A percentile compares a stretch with the other conserved stretches of the same genome.
Conservation (phyloP, 1,140 invertebrate species). For the Sarcophaga peregrina region DNA sequence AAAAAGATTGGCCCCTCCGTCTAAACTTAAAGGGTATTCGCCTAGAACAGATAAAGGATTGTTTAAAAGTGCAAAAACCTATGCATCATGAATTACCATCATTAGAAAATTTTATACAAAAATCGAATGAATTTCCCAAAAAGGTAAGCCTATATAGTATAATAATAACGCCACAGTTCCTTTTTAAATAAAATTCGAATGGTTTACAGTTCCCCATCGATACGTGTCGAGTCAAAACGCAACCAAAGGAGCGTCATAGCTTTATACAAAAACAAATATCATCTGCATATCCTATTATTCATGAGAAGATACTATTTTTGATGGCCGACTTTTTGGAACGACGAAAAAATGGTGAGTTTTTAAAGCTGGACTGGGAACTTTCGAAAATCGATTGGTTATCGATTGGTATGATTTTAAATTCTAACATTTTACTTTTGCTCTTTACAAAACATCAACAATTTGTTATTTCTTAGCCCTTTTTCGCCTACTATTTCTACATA, state of each 20-base stretch:
- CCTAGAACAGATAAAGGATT: conserved; percentile 39
- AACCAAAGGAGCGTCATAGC: conserved; percentile 44
- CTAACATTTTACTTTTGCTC: too few species aligned
- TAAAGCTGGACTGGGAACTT: not conserved
- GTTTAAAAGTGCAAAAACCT: conserved; percentile 39
- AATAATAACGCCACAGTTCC: not conserved
- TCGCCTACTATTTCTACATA: too few species aligned
- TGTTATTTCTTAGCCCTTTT: too few species aligned
- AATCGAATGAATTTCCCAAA: conserved; percentile 43
- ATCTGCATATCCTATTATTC: conserved; percentile 60
- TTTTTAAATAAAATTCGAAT: not conserved
- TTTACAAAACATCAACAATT: too few species aligned
- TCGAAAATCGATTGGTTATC: not conserved
- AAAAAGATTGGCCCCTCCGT: conserved; percentile 37
- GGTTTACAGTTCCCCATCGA: conserved; percentile 44
- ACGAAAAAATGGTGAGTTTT: conserved; percentile 52
- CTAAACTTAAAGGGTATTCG: conserved; percentile 24
- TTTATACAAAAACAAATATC: conserved; percentile 51
- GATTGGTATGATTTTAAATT: too few species aligned
- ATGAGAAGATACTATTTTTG: conserved; percentile 52
- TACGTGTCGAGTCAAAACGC: conserved; percentile 39
- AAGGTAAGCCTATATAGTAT: conserved; percentile 34
- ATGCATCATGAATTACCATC: not conserved
- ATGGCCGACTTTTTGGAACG: conserved; percentile 57
- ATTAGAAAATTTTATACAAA: conserved; percentile 42